Base-by-base conservation (phyloP, 2,888 invertebrate genomes). In the Apotomis turbidana region DNA sequence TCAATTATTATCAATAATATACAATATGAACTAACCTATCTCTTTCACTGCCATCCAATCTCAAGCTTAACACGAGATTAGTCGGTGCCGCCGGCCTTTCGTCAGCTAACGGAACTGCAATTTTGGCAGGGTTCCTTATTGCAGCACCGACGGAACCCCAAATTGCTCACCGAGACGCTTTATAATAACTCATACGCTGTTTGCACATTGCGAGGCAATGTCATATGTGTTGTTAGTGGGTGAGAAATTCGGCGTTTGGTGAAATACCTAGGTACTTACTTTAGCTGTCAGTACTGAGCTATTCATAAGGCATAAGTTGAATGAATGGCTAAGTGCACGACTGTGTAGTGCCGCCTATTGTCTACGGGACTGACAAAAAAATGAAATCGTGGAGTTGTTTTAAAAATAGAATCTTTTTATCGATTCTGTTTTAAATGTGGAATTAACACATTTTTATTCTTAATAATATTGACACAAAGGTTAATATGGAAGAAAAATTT, bases 81-180 rank as follows among this genome's bases (percentile, higher is more conserved):
- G 74, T 69, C 71, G 75, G 69, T 55, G 60, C 60, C 67, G 46
- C 67, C 74, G 73, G 70, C 73, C 71, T 73, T 75, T 78, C 79
- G 78, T 77, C 80, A 77, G 70, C 76, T 72, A 77, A 85, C 86
- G 88, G 88, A 88, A 87, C 83, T 86, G 87, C 87, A 88, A 87
- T 89, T 90, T 90, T 92, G 92, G 92, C 92, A 91, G 82, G 71
- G 79, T 80, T 82, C 84, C 84, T 80, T 83, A 86, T 83, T 81
- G 79, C 80, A 80, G 73, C 76, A 83, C 80, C 83, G 85, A 83
- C 85, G 84, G 87, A 90, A 89, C 90, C 88, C 85, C 88, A 90
- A 90, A 91, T 91, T 89, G 90, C 90, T 85, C 80, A 86, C 86
- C 78, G 85, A 89, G 88, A 90, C 90, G 85, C 83, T 74, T 81